phyloP scores from a whole-genome alignment of 2,113 vertebrate genomes.

The Origma solitaria region DNA sequence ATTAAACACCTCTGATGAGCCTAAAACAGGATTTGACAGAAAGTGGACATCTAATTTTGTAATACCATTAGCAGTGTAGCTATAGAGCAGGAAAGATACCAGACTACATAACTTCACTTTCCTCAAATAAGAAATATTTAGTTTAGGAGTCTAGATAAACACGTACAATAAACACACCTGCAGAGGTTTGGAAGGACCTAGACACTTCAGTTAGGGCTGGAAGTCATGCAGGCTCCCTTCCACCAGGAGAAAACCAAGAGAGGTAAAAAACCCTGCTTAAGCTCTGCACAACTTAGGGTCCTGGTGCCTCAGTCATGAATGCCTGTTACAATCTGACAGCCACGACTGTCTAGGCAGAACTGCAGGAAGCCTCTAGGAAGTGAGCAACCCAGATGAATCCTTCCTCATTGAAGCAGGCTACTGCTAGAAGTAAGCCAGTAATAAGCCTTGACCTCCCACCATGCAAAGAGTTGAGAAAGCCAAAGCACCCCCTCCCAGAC shows the following conservation, averaged over 20 bases:
- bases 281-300: not conserved
- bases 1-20: not conserved
- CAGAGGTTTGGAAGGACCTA: not conserved
- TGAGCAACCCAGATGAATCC: not conserved
- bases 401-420: not conserved
- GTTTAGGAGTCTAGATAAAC: not conserved
- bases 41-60: not conserved
- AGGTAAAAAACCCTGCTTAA: not conserved
- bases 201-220: not conserved
- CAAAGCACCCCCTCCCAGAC: not conserved
- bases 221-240: not conserved
- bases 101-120: not conserved
- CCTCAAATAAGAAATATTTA: not conserved
- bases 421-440: not conserved
- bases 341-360: not conserved
- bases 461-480: not conserved
- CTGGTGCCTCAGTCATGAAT: fast-evolving
- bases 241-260: not conserved
- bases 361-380: not conserved
- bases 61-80: not conserved
- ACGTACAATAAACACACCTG: not conserved
- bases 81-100: not conserved
- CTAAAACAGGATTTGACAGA: not conserved
- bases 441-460: not conserved
- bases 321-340: not conserved